phyloP scores from a whole-genome alignment of 2,797 vertebrate species.

The Thamnophis elegans region DNA sequence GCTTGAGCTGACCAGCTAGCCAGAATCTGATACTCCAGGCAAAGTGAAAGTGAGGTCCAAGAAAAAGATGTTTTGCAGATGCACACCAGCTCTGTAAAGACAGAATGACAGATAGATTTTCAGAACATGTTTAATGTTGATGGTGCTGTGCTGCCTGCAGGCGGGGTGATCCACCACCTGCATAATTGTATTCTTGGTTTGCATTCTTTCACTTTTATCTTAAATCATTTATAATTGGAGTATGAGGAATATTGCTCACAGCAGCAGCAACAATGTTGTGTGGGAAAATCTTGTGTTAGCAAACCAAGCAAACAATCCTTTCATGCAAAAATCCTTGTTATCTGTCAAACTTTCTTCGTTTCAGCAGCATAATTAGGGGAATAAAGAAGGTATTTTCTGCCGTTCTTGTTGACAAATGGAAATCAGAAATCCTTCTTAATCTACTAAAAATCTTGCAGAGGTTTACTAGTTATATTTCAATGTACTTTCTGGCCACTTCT shows the following conservation, averaged over 20 bases:
- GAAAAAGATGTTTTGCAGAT: not conserved
- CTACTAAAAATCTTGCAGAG: not conserved
- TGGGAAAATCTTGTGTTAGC: not conserved
- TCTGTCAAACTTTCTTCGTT: not conserved
- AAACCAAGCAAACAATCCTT: not conserved
- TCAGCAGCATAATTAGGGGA: not conserved
- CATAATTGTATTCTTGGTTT: not conserved
- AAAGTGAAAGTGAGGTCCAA: not conserved
- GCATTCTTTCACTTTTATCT: not conserved
- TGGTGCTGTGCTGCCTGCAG: not conserved
- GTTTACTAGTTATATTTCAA: not conserved
- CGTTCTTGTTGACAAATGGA: not conserved
- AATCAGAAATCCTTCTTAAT: not conserved
- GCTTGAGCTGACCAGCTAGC: not conserved
- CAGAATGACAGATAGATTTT: not conserved
- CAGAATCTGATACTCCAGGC: not conserved
- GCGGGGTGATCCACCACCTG: not conserved
- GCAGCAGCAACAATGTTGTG: not conserved
- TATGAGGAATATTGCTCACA: not conserved
- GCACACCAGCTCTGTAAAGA: not conserved
- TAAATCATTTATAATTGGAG: not conserved
- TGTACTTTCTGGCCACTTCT: not conserved
- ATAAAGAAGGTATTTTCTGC: not conserved
- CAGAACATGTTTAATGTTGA: not conserved
- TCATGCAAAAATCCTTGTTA: not conserved